These are phyloP conservation scores for Drosophila quinaria DNA, from an alignment of 2,888 invertebrate species.

Conservation along the genomic window DNA sequence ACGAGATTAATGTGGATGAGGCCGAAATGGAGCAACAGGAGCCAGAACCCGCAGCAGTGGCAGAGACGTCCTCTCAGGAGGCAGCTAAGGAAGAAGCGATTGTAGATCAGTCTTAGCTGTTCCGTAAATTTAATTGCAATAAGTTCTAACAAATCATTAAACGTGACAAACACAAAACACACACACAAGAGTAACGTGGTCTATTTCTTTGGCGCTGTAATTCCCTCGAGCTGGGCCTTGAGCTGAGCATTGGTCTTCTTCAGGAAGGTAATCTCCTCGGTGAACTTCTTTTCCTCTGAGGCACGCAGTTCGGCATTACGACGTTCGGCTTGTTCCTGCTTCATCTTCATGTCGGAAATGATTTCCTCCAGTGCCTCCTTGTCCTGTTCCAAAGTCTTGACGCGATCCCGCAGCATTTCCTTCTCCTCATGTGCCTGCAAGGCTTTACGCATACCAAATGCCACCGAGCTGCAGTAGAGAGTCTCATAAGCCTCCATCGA, in stretches of 20 bases:
- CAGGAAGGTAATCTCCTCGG: slow-evolving; percentile 95
- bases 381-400: slow-evolving; percentile 89
- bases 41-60: slow-evolving; percentile 12
- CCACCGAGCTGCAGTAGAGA: slow-evolving; percentile 98
- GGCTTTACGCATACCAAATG: slow-evolving; percentile 99
- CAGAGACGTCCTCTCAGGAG: slow-evolving; percentile 6
- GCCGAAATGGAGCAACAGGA: slow-evolving; percentile 42
- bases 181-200: slow-evolving; percentile 8
- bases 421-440: slow-evolving; percentile 92
- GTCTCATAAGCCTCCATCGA: slow-evolving; percentile 98
- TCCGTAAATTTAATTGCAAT: slow-evolving; percentile 54
- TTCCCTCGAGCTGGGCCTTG: slow-evolving; percentile 97
- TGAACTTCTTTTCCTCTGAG: slow-evolving; percentile 96
- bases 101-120: slow-evolving; percentile 35
- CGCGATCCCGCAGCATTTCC: slow-evolving; percentile 91
- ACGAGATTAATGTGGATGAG: slow-evolving; percentile 85
- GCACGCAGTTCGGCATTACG: slow-evolving; percentile 93
- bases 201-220: slow-evolving; percentile 97
- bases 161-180: slow-evolving; percentile 40
- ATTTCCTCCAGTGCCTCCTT: slow-evolving; percentile 85
- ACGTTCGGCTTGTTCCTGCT: slow-evolving; percentile 93
- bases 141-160: slow-evolving; percentile 53
- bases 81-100: slow-evolving; percentile 2
- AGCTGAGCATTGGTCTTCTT: slow-evolving; percentile 97
- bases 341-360: slow-evolving; percentile 88